These are phyloP conservation scores for Trissoscelio sp. DNA, from an alignment of 2,888 invertebrate species.

Conservation along the genomic window DNA sequence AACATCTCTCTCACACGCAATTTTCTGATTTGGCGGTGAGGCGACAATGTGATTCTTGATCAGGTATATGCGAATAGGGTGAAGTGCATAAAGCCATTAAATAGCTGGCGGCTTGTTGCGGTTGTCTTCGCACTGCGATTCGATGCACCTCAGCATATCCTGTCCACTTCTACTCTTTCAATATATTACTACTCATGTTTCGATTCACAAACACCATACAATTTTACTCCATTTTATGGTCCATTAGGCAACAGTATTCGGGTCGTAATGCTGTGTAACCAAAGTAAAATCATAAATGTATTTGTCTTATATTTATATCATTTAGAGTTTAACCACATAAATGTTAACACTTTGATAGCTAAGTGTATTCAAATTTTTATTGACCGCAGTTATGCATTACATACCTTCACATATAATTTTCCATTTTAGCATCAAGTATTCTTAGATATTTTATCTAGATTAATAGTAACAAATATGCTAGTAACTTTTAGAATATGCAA, in stretches of 20 bases:
- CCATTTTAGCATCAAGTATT: slow-evolving; percentile 8
- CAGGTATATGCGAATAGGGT: slow-evolving; percentile 70
- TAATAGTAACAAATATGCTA: too few species aligned
- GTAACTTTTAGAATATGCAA: too few species aligned
- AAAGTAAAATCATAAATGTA: slow-evolving; percentile 24
- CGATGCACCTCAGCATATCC: slow-evolving; percentile 61
- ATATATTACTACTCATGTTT: slow-evolving; percentile 59
- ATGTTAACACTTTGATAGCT: slow-evolving; percentile 21
- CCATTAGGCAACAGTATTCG: slow-evolving; percentile 46
- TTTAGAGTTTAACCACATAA: slow-evolving; percentile 5
- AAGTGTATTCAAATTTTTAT: slow-evolving; percentile 2
- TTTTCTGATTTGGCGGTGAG: slow-evolving; percentile 23
- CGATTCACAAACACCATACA: slow-evolving; percentile 62
- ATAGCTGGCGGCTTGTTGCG: slow-evolving; percentile 78
- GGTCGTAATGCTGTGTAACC: neutral
- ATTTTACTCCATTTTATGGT: slow-evolving; percentile 64
- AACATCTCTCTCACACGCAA: too few species aligned
- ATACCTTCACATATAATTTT: slow-evolving; percentile 2
- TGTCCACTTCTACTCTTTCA: slow-evolving; percentile 53
- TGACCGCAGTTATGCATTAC: neutral
- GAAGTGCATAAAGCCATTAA: slow-evolving; percentile 80
- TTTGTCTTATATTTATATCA: slow-evolving; percentile 28
- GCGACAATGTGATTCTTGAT: slow-evolving; percentile 71
- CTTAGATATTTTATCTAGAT: slow-evolving; percentile 13
- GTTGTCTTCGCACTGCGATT: slow-evolving; percentile 73